Evolutionary conservation across 2,113 vertebrate species (phyloP).

Genomic region (Pterocles orientalis): DNA sequence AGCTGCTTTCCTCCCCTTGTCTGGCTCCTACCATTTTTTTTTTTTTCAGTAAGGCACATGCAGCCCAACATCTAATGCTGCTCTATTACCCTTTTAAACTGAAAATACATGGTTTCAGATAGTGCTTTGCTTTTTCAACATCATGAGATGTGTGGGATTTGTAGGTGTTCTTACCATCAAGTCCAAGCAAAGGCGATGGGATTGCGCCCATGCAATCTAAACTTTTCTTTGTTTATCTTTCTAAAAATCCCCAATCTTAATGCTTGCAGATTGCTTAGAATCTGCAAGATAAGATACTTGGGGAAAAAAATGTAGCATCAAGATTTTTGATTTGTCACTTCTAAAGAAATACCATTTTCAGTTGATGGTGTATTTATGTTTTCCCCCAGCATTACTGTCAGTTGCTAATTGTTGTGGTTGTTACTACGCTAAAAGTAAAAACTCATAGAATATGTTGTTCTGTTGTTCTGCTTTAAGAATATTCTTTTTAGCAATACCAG

Average conservation of each 20-base stretch:
- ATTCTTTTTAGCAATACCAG: neutral
- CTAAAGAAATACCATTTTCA: neutral
- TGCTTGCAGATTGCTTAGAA: neutral
- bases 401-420: neutral
- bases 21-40: neutral
- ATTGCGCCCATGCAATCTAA: fast-evolving
- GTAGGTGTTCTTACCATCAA: neutral
- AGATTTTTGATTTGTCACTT: neutral
- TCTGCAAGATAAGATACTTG: neutral
- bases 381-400: neutral
- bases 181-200: neutral
- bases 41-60: neutral
- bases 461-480: neutral
- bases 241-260: neutral
- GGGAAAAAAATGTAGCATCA: neutral
- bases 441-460: neutral
- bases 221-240: neutral
- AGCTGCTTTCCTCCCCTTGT: neutral
- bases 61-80: neutral
- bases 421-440: neutral
- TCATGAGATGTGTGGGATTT: neutral
- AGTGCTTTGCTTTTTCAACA: neutral
- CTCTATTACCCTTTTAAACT: neutral
- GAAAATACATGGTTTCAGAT: neutral
- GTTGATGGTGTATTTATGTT: neutral